Evolutionary conservation across 1,140 invertebrate species (phyloP).

Genomic region (Camponotus floridanus): DNA sequence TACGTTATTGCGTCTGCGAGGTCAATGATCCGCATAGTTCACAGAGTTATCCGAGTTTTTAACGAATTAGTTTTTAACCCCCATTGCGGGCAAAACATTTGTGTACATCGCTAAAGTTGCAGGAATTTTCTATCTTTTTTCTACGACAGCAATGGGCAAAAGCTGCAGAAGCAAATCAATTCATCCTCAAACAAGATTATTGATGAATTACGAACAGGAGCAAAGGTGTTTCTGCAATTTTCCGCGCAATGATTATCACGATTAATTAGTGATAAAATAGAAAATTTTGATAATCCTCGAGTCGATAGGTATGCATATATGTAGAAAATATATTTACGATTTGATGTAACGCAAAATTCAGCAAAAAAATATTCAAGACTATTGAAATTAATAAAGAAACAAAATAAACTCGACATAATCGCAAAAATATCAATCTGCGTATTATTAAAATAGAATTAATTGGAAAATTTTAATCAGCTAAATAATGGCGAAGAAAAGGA

Average conservation of each 20-base stretch:
- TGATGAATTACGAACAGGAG: neutral
- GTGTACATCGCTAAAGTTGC: neutral
- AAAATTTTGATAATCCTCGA: neutral
- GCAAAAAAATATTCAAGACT: neutral
- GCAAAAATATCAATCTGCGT: neutral
- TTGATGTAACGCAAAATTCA: neutral
- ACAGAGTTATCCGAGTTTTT: constrained; percentile 66
- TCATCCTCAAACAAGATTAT: neutral
- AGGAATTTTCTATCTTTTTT: neutral
- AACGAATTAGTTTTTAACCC: constrained; percentile 1
- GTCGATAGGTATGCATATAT: neutral
- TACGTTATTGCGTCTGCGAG: constrained; percentile 62
- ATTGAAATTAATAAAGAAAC: neutral
- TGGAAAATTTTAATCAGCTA: neutral
- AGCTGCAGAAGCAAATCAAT: neutral
- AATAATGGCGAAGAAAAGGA: neutral
- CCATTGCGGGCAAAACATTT: constrained; percentile 26
- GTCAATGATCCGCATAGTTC: constrained; percentile 71
- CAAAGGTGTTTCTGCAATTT: neutral
- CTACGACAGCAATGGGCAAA: neutral
- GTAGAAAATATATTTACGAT: neutral
- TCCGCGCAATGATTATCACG: constrained; percentile 3
- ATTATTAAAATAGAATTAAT: neutral
- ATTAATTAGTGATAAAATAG: neutral
- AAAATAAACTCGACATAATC: neutral